A percentile compares a stretch with the other conserved stretches of the same genome.
These are phyloP conservation scores for Harpagoxenus sublaevis DNA, from an alignment of 2,888 invertebrate species.

Conservation along the genomic window DNA sequence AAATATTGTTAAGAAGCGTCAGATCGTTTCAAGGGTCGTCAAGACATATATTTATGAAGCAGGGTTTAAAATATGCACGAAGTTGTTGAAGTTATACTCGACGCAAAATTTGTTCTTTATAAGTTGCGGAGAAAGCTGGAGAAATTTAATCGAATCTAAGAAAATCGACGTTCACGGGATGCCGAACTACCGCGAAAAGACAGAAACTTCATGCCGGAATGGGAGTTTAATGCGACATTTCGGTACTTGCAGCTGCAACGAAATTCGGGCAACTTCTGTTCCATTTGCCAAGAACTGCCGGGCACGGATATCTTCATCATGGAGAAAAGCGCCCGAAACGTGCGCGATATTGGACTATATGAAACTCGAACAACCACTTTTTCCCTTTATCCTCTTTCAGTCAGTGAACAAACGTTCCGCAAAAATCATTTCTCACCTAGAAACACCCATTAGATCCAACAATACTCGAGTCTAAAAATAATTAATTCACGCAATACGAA, in stretches of 20 bases:
- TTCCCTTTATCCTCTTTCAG: conserved; percentile 1
- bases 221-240: conserved; percentile 64
- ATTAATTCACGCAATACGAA: conserved; percentile 17
- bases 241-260: conserved; percentile 54
- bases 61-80: conserved; percentile 41
- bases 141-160: conserved; percentile 44
- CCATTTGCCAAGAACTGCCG: conserved; percentile 46
- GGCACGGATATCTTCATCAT: conserved; percentile 46
- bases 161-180: conserved; percentile 56
- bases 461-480: background rate
- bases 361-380: conserved; percentile 38
- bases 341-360: conserved; percentile 44
- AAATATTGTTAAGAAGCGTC: background rate
- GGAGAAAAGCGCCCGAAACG: conserved; percentile 30
- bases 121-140: conserved; percentile 40
- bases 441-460: background rate
- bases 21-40: background rate
- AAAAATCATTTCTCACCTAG: conserved; percentile 32
- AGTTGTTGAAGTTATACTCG: conserved; percentile 36
- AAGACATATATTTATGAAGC: background rate
- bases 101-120: conserved; percentile 40
- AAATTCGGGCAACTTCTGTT: conserved; percentile 45
- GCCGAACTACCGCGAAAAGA: conserved; percentile 27
- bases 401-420: background rate
- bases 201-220: conserved; percentile 46